A percentile compares a stretch with the other conserved stretches of the same genome.
Conservation (phyloP, 2,797 vertebrate species). For the Sylvia borin region DNA sequence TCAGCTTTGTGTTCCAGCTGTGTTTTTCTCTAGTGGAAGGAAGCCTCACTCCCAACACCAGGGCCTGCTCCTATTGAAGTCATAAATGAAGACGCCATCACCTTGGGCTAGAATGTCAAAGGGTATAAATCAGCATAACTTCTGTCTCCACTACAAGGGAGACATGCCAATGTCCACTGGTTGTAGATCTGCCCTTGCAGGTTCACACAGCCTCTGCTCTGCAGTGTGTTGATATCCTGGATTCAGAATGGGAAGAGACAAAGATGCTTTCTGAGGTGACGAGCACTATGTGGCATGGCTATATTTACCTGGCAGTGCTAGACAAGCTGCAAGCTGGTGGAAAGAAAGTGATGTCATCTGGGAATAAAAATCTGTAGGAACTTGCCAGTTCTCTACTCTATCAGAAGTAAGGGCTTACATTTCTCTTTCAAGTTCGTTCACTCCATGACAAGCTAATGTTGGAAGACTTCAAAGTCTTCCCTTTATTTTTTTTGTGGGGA, state of each 20-base stretch:
- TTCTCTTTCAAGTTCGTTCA: conserved; percentile 53
- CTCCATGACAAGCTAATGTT: not conserved
- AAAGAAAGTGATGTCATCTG: conserved; percentile 36
- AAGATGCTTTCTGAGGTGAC: not conserved
- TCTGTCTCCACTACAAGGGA: not conserved
- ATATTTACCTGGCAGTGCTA: not conserved
- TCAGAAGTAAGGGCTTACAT: conserved; percentile 48
- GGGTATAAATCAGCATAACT: not conserved
- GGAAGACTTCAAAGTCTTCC: conserved; percentile 15
- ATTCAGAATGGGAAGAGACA: rapidly evolving
- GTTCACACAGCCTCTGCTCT: not conserved
- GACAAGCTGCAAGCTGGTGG: conserved; percentile 26
- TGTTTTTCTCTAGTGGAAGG: conserved; percentile 5
- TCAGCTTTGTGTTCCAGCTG: not conserved
- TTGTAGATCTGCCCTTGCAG: not conserved
- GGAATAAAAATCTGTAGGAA: conserved; percentile 34
- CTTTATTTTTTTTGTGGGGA: not conserved
- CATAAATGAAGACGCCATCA: not conserved
- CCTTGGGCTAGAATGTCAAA: not conserved
- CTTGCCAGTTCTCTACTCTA: conserved; percentile 2
- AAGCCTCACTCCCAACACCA: not conserved
- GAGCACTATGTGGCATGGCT: not conserved
- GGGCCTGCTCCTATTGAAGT: not conserved
- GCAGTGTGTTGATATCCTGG: not conserved
- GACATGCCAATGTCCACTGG: not conserved